phyloP scores from a whole-genome alignment of 2,888 invertebrate species.

The Drosophila anomalata region DNA sequence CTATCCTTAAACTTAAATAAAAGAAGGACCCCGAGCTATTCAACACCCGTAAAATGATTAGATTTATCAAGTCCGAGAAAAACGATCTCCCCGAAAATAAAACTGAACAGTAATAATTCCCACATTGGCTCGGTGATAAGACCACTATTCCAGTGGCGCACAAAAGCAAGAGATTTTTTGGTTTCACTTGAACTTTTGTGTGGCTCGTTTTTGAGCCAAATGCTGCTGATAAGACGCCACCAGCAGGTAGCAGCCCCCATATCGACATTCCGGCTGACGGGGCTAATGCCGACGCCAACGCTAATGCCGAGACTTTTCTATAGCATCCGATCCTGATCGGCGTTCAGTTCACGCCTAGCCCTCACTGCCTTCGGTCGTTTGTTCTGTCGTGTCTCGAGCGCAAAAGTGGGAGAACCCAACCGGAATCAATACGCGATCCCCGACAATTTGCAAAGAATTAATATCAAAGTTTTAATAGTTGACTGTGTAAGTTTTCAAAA shows the following conservation, averaged over 20 bases:
- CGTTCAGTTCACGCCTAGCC: conserved; percentile 71
- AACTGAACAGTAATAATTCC: conserved; percentile 1
- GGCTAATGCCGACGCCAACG: conserved; percentile 32
- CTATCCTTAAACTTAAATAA: not conserved
- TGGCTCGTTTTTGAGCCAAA: conserved; percentile 18
- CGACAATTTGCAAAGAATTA: conserved; percentile 17
- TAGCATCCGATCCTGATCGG: conserved; percentile 66
- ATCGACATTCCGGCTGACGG: conserved; percentile 17
- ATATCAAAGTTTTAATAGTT: conserved; percentile 15
- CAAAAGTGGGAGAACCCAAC: conserved; percentile 9
- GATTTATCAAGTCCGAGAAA: conserved; percentile 8
- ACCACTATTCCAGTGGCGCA: conserved; percentile 13
- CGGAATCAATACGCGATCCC: conserved; percentile 15
- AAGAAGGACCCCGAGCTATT: conserved; percentile 2
- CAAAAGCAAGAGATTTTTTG: conserved; percentile 11
- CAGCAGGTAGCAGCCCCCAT: conserved; percentile 31
- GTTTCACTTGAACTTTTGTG: not conserved
- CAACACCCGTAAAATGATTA: not conserved
- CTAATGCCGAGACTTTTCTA: conserved; percentile 56
- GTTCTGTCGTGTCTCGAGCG: conserved; percentile 42
- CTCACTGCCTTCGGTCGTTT: conserved; percentile 72
- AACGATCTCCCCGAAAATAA: not conserved
- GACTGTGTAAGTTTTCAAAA: conserved; percentile 60
- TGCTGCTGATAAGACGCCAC: conserved; percentile 35
- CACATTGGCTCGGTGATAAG: conserved; percentile 22